Percentiles rank a stretch among this genome's conserved stretches.
Conservation (phyloP, 2,113 vertebrate genomes). For the Marmota monax region DNA sequence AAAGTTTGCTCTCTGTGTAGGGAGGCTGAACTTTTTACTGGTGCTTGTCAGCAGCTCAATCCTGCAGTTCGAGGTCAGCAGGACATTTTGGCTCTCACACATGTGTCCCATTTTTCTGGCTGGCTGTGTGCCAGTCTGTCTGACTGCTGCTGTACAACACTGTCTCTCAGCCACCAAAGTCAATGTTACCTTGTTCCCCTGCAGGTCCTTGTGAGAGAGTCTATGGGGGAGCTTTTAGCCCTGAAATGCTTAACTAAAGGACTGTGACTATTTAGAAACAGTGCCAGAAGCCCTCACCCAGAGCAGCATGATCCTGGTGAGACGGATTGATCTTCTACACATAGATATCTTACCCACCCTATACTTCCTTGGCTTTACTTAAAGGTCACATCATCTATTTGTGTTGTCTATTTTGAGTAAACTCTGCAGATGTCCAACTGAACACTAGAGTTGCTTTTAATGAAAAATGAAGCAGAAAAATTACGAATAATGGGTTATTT, state of each 20-base stretch:
- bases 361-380: background rate
- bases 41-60: background rate
- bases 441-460: background rate
- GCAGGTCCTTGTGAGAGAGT: background rate
- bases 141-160: background rate
- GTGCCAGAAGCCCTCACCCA: background rate
- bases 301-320: background rate
- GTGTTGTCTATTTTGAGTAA: background rate
- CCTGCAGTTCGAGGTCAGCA: background rate
- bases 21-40: background rate
- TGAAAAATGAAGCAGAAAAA: background rate
- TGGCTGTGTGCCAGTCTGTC: conserved; percentile 5
- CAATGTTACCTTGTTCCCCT: background rate
- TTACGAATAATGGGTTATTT: background rate
- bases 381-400: background rate
- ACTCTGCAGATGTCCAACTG: background rate
- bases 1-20: background rate
- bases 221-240: background rate
- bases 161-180: background rate
- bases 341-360: background rate
- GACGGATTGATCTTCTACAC: background rate
- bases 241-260: background rate
- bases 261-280: background rate
- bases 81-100: background rate
- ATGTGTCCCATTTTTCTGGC: background rate